Conservation (phyloP, 2,888 invertebrate genomes). For the Platerodrilus igneus region DNA sequence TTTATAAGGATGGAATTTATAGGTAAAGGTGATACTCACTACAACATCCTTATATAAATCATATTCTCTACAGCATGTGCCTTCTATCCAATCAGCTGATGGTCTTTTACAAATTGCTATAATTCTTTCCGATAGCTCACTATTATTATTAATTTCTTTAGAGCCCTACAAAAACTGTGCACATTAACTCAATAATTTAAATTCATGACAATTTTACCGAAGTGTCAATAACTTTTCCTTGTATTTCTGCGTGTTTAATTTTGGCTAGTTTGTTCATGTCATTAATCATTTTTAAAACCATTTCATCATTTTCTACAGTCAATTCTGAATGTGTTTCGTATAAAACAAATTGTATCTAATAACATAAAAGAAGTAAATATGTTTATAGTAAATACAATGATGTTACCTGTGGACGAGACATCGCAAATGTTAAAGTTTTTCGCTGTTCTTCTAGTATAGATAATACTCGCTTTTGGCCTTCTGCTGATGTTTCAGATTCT, state of each 20-base stretch:
- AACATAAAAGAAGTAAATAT: conserved; percentile 22
- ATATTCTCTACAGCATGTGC: too few relatives aligned
- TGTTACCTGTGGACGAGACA: conserved; percentile 71
- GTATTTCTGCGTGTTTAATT: conserved; percentile 58
- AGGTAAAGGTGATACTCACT: too few relatives aligned
- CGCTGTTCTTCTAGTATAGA: conserved; percentile 72
- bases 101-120: too few relatives aligned
- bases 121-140: too few relatives aligned
- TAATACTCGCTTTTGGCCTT: conserved; percentile 58
- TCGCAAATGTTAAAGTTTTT: conserved; percentile 65
- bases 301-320: conserved; percentile 68
- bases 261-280: conserved; percentile 67
- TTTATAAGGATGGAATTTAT: too few relatives aligned
- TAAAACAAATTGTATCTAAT: conserved; percentile 71
- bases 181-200: conserved; percentile 2
- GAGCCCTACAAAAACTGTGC: conserved; percentile 9
- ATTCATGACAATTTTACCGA: too few relatives aligned
- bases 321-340: conserved; percentile 79
- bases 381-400: conserved; percentile 1
- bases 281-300: conserved; percentile 63
- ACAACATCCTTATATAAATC: conserved; percentile 28
- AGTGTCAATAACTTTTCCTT: too few relatives aligned
- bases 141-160: conserved; percentile 40
- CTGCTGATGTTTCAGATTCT: conserved; percentile 61
- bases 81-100: too few relatives aligned